Evolutionary conservation across 2,888 invertebrate species (phyloP).

Genomic region (Drosophila robusta): DNA sequence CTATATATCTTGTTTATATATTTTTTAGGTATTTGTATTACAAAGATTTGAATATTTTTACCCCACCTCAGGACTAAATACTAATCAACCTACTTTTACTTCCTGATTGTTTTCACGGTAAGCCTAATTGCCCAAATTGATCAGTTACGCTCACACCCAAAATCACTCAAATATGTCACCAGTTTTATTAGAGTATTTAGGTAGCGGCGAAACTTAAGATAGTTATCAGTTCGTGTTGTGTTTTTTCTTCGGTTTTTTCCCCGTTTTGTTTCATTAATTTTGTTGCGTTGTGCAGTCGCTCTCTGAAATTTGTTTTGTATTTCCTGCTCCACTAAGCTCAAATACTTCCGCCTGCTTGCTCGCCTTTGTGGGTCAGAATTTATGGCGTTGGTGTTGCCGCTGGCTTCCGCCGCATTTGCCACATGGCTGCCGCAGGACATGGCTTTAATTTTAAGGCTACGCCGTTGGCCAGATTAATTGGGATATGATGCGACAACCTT

Average conservation of each 20-base stretch:
- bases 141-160: neutral
- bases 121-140: neutral
- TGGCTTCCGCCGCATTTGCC: conserved; percentile 70
- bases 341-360: conserved; percentile 73
- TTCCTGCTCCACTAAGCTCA: conserved; percentile 64
- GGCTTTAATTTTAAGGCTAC: conserved; percentile 48
- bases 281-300: conserved; percentile 13
- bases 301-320: conserved; percentile 70
- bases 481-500: conserved; percentile 42
- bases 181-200: conserved; percentile 34
- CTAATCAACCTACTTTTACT: neutral
- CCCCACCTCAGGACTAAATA: neutral
- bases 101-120: neutral
- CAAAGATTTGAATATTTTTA: too few relatives aligned
- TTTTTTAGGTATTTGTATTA: too few relatives aligned
- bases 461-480: conserved; percentile 59
- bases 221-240: conserved; percentile 4
- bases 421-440: conserved; percentile 49
- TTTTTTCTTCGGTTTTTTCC: conserved; percentile 9
- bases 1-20: too few relatives aligned
- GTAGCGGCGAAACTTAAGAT: conserved; percentile 20
- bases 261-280: conserved; percentile 70
- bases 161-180: neutral
- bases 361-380: conserved; percentile 61
- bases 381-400: conserved; percentile 62